phyloP scores from a whole-genome alignment of 2,797 vertebrate species.

The Hipposideros larvatus region DNA sequence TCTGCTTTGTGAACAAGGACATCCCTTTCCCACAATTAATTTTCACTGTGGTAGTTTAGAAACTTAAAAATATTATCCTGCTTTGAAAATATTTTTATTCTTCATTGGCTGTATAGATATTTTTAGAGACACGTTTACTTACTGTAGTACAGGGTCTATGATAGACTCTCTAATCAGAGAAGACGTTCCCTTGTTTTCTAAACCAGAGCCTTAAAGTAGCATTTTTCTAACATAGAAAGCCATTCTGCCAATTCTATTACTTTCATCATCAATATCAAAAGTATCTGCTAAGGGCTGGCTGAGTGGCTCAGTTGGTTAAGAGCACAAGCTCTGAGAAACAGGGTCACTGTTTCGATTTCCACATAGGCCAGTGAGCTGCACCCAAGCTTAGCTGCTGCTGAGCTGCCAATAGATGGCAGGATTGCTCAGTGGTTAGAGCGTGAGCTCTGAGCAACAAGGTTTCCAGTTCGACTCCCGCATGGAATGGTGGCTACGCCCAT shows the following conservation, averaged over 20 bases:
- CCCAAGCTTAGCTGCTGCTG: too few relatives aligned
- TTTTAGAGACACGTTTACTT: not conserved
- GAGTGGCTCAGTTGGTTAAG: too few relatives aligned
- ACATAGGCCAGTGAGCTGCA: too few relatives aligned
- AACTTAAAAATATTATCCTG: conserved; percentile 3
- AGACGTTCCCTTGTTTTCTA: not conserved
- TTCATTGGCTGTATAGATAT: not conserved
- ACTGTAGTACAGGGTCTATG: not conserved
- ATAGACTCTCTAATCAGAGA: not conserved
- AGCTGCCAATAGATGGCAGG: too few relatives aligned
- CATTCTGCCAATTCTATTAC: not conserved
- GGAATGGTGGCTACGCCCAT: too few relatives aligned
- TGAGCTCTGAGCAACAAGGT: too few relatives aligned
- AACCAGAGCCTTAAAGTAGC: not conserved
- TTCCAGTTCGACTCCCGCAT: too few relatives aligned
- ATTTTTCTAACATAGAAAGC: conserved; percentile 6
- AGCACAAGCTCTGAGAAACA: too few relatives aligned
- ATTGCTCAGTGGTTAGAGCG: too few relatives aligned
- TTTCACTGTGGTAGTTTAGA: not conserved
- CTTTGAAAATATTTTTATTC: conserved; percentile 26
- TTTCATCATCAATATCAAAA: conserved; percentile 52
- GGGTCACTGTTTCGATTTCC: too few relatives aligned
- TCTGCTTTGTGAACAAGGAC: conserved; percentile 20
- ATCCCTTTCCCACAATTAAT: conserved; percentile 15
- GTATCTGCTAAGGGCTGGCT: not conserved